Conservation (phyloP, 92 coral and sea anemone species). For the Zoanthus solanderi region DNA sequence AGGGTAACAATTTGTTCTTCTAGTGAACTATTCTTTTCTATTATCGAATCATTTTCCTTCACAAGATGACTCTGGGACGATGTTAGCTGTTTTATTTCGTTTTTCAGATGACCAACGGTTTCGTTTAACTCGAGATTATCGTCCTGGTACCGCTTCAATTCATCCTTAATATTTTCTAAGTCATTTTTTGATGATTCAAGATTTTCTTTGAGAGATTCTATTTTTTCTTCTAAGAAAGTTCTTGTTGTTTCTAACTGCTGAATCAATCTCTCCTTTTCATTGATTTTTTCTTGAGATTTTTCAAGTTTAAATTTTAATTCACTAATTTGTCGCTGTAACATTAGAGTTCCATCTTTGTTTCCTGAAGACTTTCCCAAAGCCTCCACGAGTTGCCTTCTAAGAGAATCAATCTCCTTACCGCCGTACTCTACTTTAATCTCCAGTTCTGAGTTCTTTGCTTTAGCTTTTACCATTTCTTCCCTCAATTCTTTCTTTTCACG, state of each 20-base stretch:
- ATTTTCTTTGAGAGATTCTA: conserved; percentile 77
- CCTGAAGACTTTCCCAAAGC: conserved; percentile 74
- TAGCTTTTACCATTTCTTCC: conserved; percentile 70
- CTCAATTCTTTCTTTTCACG: conserved; percentile 80
- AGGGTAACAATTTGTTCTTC: conserved; percentile 80
- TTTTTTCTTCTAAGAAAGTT: conserved; percentile 76
- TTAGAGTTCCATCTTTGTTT: conserved; percentile 81
- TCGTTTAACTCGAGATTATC: conserved; percentile 85
- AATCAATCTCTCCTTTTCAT: conserved; percentile 88
- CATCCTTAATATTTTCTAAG: conserved; percentile 72
- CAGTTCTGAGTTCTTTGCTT: conserved; percentile 73
- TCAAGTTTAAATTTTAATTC: conserved; percentile 83
- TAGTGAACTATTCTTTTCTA: conserved; percentile 64
- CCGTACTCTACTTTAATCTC: conserved; percentile 86
- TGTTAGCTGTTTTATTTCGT: conserved; percentile 63
- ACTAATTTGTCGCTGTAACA: conserved; percentile 87
- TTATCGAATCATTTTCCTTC: conserved; percentile 80
- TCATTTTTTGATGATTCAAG: conserved; percentile 74
- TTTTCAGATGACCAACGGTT: conserved; percentile 65
- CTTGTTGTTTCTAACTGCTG: conserved; percentile 83
- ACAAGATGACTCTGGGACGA: conserved; percentile 79
- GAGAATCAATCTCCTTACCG: conserved; percentile 78
- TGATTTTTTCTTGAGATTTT: conserved; percentile 86
- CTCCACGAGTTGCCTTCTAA: conserved; percentile 82
- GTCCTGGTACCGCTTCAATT: conserved; percentile 75